These are phyloP conservation scores for Sisor rabdophorus DNA, from an alignment of 2,113 vertebrate genomes.

Conservation along the genomic window DNA sequence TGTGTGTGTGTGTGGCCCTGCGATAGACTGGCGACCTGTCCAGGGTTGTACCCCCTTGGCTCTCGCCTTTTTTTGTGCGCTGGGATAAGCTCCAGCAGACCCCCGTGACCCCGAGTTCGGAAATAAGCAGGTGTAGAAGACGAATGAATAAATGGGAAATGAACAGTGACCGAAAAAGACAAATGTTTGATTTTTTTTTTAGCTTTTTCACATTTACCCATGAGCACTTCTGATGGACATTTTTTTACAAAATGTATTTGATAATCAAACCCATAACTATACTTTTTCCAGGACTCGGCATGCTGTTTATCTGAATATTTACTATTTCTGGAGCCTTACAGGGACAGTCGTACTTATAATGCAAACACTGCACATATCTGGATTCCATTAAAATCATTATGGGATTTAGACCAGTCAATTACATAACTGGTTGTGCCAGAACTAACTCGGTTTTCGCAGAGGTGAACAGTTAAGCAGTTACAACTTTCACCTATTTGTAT, in stretches of 20 bases:
- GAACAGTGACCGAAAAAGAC: no score
- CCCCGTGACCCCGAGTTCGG: no score
- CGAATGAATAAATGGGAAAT: no score
- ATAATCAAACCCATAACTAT: neutral
- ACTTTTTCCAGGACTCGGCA: neutral
- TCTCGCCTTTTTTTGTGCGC: no score
- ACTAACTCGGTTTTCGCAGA: no score
- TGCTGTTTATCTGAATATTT: neutral
- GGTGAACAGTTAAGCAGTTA: neutral
- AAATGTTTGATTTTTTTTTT: no score
- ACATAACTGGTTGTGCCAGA: neutral
- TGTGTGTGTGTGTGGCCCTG: no score
- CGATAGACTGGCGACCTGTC: no score
- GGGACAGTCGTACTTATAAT: neutral
- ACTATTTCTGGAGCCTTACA: neutral
- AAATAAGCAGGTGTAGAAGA: no score
- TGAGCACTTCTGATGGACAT: neutral
- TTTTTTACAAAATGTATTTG: neutral
- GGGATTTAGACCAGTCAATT: no score
- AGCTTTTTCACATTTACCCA: neutral
- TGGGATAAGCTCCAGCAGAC: no score
- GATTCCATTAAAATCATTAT: neutral
- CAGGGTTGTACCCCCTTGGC: no score
- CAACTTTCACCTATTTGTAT: neutral
- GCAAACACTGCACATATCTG: neutral